phyloP scores from a whole-genome alignment of 2,113 vertebrate genomes.

The Spizaetus ornatus region DNA sequence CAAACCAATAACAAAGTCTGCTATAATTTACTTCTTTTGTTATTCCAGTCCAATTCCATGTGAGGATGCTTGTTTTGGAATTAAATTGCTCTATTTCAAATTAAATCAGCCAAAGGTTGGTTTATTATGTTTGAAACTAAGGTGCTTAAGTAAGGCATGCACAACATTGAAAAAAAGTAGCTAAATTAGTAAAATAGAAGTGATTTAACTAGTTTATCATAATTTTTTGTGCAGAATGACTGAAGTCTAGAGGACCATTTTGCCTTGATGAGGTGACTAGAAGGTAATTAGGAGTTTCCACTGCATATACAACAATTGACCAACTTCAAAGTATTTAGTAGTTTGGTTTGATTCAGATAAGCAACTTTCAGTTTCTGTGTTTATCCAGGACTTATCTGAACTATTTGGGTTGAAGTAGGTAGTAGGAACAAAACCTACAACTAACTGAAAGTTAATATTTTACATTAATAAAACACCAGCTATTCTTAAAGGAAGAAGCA shows the following conservation, averaged over 20 bases:
- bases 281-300: not conserved
- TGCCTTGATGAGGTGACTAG: not conserved
- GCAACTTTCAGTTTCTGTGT: not conserved
- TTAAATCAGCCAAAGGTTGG: not conserved
- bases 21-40: not conserved
- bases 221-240: not conserved
- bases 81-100: not conserved
- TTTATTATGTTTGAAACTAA: not conserved
- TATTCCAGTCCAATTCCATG: not conserved
- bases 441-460: conserved; percentile 44
- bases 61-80: not conserved
- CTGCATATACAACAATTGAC: not conserved
- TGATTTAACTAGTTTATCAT: not conserved
- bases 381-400: conserved; percentile 52
- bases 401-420: not conserved
- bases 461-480: conserved; percentile 25
- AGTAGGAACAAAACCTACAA: conserved; percentile 22
- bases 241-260: not conserved
- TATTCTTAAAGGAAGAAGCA: conserved; percentile 8
- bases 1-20: not conserved
- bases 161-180: not conserved
- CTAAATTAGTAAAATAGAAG: not conserved
- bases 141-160: not conserved
- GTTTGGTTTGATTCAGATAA: conserved; percentile 46
- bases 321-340: conserved; percentile 32